Percentiles rank a stretch among this genome's conserved stretches.
Conservation (phyloP, 2,113 vertebrate species). For the Seriola dumerili region DNA sequence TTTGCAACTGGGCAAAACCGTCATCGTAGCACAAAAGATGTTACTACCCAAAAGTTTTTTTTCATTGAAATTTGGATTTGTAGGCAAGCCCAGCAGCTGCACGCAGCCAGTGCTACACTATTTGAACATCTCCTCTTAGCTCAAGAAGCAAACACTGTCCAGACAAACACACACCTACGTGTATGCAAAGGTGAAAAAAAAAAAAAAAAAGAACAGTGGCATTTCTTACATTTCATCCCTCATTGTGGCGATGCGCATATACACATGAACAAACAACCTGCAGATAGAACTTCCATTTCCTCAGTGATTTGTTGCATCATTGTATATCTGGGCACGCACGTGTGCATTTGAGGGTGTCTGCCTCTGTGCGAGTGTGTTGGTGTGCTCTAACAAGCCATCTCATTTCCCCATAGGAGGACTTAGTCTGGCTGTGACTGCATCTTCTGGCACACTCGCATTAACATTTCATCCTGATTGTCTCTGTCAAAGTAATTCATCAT, state of each 20-base stretch:
- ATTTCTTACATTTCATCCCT: conserved; percentile 54
- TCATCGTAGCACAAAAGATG: background rate
- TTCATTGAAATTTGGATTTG: conserved; percentile 13
- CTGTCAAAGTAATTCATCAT: conserved; percentile 84
- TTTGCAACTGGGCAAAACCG: background rate
- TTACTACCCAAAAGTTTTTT: background rate
- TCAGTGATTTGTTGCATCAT: conserved; percentile 57
- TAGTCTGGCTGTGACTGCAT: conserved; percentile 72
- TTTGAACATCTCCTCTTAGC: conserved; percentile 12
- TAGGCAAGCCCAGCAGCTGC: background rate
- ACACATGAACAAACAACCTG: conserved; percentile 44
- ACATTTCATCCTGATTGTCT: conserved; percentile 84
- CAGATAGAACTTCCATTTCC: conserved; percentile 58
- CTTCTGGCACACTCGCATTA: conserved; percentile 76
- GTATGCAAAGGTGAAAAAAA: conserved; percentile 40
- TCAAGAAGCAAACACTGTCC: conserved; percentile 15
- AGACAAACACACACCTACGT: conserved; percentile 39
- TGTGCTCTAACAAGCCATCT: conserved; percentile 64
- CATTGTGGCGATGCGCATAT: conserved; percentile 2
- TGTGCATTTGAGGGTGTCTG: conserved; percentile 17
- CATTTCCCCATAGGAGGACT: conserved; percentile 69
- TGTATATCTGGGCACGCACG: conserved; percentile 21
- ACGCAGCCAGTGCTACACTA: conserved; percentile 14
- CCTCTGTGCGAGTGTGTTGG: conserved; percentile 26
- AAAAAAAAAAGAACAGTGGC: conserved; percentile 15